Percentiles rank a stretch among this genome's conserved stretches.
Conservation (phyloP, 2,113 vertebrate genomes). For the Pipra filicauda region DNA sequence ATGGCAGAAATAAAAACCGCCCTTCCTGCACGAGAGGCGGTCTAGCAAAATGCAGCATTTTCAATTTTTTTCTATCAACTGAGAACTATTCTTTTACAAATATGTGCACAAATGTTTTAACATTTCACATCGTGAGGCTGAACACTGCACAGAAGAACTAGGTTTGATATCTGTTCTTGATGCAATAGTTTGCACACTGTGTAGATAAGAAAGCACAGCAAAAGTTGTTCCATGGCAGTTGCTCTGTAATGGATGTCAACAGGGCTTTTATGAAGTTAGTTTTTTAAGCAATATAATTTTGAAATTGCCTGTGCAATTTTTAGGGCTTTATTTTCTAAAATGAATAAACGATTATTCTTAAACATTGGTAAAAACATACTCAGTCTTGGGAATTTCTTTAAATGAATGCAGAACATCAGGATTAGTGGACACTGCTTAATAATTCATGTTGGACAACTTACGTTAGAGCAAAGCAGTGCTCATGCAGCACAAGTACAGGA, state of each 20-base stretch:
- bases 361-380: neutral
- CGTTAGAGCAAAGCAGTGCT: neutral
- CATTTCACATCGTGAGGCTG: neutral
- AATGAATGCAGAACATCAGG: neutral
- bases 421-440: neutral
- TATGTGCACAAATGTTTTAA: neutral
- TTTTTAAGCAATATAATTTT: neutral
- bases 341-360: neutral
- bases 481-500: neutral
- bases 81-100: neutral
- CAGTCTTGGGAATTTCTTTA: neutral
- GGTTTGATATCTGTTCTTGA: neutral
- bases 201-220: neutral
- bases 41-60: neutral
- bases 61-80: neutral
- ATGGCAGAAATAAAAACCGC: neutral
- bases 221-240: rapidly evolving
- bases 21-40: neutral
- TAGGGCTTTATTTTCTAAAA: neutral
- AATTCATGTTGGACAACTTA: neutral
- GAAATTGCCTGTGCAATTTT: neutral
- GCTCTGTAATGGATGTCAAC: neutral
- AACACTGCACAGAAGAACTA: neutral
- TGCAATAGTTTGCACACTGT: neutral
- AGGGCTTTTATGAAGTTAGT: neutral